phyloP scores from a whole-genome alignment of 1,140 invertebrate genomes.

The Acromyrmex charruanus region DNA sequence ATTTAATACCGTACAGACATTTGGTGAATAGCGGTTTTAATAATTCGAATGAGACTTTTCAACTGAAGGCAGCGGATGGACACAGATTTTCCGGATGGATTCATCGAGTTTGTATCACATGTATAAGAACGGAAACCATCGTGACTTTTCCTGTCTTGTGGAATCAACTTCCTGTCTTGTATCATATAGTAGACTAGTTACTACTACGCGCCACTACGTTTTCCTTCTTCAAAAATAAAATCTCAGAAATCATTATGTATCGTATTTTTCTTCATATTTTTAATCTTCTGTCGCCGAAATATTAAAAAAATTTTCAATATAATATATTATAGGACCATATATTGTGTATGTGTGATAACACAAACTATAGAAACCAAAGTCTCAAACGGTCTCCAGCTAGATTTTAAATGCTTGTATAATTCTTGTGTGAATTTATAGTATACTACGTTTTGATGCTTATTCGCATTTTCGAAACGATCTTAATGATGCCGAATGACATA shows the following conservation, averaged over 20 bases:
- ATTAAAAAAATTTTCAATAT: too few relatives aligned
- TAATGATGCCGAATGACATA: too few relatives aligned
- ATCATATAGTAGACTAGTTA: not conserved
- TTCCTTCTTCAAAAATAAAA: slow-evolving; percentile 30
- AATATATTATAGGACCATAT: too few relatives aligned
- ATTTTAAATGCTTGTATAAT: too few relatives aligned
- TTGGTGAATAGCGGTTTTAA: not conserved
- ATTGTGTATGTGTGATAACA: too few relatives aligned
- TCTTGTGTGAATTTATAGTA: too few relatives aligned
- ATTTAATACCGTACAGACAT: not conserved
- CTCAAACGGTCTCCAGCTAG: too few relatives aligned
- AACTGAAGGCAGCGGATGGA: not conserved
- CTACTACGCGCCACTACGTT: not conserved
- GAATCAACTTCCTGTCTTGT: slow-evolving; percentile 58
- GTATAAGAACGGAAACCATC: slow-evolving; percentile 15
- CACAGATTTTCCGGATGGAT: slow-evolving; percentile 29
- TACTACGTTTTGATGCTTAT: too few relatives aligned
- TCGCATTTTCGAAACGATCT: too few relatives aligned
- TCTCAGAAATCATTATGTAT: not conserved
- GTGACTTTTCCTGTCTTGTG: not conserved
- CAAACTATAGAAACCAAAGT: too few relatives aligned
- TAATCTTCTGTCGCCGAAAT: too few relatives aligned
- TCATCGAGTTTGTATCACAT: slow-evolving; percentile 39
- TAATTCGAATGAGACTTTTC: not conserved
- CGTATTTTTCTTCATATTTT: not conserved